Base-by-base conservation (phyloP, 1,140 invertebrate genomes). In the Hyles euphorbiae region DNA sequence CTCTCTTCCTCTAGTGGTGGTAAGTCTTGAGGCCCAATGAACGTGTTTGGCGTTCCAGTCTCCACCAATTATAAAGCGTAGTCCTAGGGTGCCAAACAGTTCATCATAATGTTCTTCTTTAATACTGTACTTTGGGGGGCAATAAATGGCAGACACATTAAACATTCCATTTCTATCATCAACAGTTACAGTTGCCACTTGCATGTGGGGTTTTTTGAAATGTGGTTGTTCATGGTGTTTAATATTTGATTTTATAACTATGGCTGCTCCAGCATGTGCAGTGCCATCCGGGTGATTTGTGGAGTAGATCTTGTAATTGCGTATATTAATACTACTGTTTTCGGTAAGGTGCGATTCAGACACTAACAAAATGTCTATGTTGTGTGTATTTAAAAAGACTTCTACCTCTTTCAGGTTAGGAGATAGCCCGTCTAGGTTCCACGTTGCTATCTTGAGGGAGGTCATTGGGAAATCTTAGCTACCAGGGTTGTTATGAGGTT, bases 41-140 rank as follows among this genome's bases (percentile, higher is more conserved):
- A 47, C 53, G 45, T 72, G 66, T 59, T 80, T 80, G 5, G 69
- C 61, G 43, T 81, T 83, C 58, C 64, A 74, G 52, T 72, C 69
- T 0, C 69, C 69, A 11, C 61, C 67, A 32, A 52, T 51, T 5
- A 72, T 43, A 9, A 60, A 70, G 12, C 59, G 32, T 1, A 11
- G 22, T 4, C 67, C 62, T 3, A 70, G 53, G 9, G 56, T 56
- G 1, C 11, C 2, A 53, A 70, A 68, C n/a, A 22, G 65, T 0
- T 58, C 47, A 3, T 34, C 47, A 36, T 60, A 68, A 6, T 58
- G 49, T 5, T 47, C 5, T 3, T 57, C 58, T 7, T 8, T 58
- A n/a, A 68, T 65, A 36, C 33, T 65, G 12, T 67, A 55, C 46
- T 56, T 62, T 6, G 64, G 61, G 12, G 65, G 70, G 40, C 70